Evolutionary conservation across 2,888 invertebrate species (phyloP).

Genomic region (Hermodice carunculata): DNA sequence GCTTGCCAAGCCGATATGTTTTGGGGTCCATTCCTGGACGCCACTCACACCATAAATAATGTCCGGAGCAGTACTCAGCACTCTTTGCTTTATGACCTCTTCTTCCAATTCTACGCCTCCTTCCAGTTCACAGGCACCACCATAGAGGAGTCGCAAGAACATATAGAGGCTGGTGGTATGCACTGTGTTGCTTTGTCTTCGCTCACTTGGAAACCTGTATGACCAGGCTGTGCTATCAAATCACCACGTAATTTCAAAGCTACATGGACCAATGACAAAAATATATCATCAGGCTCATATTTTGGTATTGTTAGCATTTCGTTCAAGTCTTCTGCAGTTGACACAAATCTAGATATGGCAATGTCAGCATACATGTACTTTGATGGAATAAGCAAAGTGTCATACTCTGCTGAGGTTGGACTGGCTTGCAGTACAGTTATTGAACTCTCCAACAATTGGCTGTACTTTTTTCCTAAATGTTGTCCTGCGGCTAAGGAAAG

Average conservation of each 20-base stretch:
- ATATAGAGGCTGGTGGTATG: background rate
- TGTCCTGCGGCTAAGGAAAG: too few relatives aligned
- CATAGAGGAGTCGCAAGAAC: background rate
- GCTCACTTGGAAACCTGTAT: background rate
- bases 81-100: background rate
- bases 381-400: background rate
- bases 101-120: background rate
- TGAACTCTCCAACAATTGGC: too few relatives aligned
- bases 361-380: background rate
- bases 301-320: background rate
- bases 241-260: background rate
- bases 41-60: too few relatives aligned
- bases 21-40: too few relatives aligned
- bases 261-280: background rate
- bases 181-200: background rate
- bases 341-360: too few relatives aligned
- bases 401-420: too few relatives aligned
- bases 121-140: background rate
- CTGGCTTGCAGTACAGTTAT: too few relatives aligned
- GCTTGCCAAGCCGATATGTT: background rate
- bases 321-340: background rate
- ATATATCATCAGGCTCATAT: background rate
- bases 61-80: background rate
- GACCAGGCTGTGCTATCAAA: background rate
- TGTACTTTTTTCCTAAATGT: too few relatives aligned